These are phyloP conservation scores for Elgaria multicarinata DNA, from an alignment of 2,113 vertebrate genomes.

Conservation along the genomic window DNA sequence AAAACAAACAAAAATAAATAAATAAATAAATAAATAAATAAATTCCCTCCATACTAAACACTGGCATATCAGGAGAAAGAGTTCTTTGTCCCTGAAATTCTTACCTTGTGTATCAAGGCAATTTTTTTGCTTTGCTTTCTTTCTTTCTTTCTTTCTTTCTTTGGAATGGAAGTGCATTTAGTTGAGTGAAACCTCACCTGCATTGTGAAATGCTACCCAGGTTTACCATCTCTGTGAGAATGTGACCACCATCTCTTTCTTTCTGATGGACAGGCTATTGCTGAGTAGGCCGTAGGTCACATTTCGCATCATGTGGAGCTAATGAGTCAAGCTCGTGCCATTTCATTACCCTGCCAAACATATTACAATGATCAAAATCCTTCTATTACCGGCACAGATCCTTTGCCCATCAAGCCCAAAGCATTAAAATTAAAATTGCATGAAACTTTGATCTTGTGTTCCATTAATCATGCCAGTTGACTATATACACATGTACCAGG, in stretches of 20 bases:
- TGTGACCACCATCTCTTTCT: background rate
- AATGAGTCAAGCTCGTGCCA: constrained; percentile 55
- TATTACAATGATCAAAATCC: constrained; percentile 57
- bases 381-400: constrained; percentile 56
- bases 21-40: too few species aligned
- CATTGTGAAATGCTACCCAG: background rate
- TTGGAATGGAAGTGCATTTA: background rate
- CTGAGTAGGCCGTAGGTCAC: background rate
- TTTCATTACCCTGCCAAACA: constrained; percentile 63
- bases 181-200: background rate
- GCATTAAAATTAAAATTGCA: constrained; percentile 70
- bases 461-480: constrained; percentile 59
- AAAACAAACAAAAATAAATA: too few species aligned
- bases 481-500: constrained; percentile 53
- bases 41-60: background rate
- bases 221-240: background rate
- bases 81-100: background rate
- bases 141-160: background rate
- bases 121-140: background rate
- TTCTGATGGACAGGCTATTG: background rate
- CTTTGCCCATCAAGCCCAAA: constrained; percentile 60
- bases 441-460: constrained; percentile 68
- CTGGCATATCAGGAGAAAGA: background rate
- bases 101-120: background rate
- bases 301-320: constrained; percentile 48